A percentile compares a stretch with the other conserved stretches of the same genome.
Conservation (phyloP, 1,140 invertebrate species). For the Melitaea cinxia region DNA sequence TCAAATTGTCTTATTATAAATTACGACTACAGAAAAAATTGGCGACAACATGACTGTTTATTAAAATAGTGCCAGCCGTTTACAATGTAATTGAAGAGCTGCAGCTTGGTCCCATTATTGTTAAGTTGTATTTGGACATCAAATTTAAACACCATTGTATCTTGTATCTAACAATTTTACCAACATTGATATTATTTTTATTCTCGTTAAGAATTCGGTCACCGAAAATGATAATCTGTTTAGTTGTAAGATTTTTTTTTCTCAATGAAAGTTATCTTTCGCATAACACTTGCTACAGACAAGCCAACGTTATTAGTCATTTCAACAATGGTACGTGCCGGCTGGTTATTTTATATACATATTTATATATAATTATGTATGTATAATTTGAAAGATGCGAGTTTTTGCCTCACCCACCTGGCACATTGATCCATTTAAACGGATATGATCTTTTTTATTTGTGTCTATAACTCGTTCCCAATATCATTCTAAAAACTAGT, state of each 20-base stretch:
- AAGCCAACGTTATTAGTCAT: not conserved
- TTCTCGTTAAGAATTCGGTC: not conserved
- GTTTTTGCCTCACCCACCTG: slow-evolving; percentile 13
- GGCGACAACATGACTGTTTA: slow-evolving; percentile 33
- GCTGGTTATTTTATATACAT: slow-evolving; percentile 28
- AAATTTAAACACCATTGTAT: not conserved
- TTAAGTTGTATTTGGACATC: not conserved
- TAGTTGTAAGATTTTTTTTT: not conserved
- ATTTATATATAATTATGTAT: too few species aligned
- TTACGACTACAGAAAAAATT: slow-evolving; percentile 40
- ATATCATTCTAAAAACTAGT: slow-evolving; percentile 26
- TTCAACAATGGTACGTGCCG: slow-evolving; percentile 31
- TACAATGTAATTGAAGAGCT: not conserved
- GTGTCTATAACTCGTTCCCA: slow-evolving; percentile 9
- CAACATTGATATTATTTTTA: not conserved
- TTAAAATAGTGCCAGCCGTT: slow-evolving; percentile 42
- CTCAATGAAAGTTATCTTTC: not conserved
- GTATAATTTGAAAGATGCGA: slow-evolving; percentile 24
- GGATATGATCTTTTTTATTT: slow-evolving; percentile 29
- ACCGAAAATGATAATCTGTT: not conserved
- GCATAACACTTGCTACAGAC: not conserved
- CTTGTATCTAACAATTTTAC: not conserved
- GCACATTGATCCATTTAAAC: slow-evolving; percentile 25
- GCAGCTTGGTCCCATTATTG: not conserved
- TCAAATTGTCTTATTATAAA: slow-evolving; percentile 46